These are phyloP conservation scores for Meda fulgida DNA, from an alignment of 2,797 vertebrate genomes.

Conservation along the genomic window DNA sequence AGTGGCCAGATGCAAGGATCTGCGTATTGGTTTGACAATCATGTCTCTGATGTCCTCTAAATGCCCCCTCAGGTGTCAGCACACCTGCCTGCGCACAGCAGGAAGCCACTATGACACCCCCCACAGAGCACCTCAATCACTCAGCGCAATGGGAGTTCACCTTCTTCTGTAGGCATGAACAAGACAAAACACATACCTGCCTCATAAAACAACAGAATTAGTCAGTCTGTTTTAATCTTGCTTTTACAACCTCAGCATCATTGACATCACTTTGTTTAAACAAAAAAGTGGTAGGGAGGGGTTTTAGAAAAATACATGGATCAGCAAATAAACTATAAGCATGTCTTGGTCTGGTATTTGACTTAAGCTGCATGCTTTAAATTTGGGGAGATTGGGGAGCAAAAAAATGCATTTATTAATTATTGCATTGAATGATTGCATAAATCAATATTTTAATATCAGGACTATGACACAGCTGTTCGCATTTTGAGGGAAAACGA, in stretches of 20 bases:
- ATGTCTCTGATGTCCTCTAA: conserved; percentile 60
- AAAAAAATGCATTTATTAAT: not conserved
- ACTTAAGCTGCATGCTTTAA: not conserved
- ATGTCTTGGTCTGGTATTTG: not conserved
- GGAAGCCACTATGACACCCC: conserved; percentile 62
- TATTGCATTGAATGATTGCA: not conserved
- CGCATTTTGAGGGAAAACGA: too few species aligned
- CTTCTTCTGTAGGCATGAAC: conserved; percentile 26
- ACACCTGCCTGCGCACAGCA: conserved; percentile 64
- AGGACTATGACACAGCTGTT: not conserved
- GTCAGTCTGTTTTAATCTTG: conserved; percentile 1
- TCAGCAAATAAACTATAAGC: not conserved
- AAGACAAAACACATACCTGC: conserved; percentile 6
- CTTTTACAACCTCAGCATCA: not conserved
- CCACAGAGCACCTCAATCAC: conserved; percentile 54
- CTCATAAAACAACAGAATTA: not conserved
- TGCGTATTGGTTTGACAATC: conserved; percentile 57
- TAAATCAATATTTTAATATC: not conserved
- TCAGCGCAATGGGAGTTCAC: conserved; percentile 45
- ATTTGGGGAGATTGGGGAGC: not conserved
- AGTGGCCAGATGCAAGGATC: conserved; percentile 72
- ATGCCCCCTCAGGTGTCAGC: conserved; percentile 63
- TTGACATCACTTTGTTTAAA: not conserved
- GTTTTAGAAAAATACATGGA: not conserved
- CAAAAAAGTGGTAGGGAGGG: not conserved